Percentiles rank a stretch among this genome's conserved stretches.
These are phyloP conservation scores for Cherax destructor DNA, from an alignment of 1,140 invertebrate species.

Conservation along the genomic window DNA sequence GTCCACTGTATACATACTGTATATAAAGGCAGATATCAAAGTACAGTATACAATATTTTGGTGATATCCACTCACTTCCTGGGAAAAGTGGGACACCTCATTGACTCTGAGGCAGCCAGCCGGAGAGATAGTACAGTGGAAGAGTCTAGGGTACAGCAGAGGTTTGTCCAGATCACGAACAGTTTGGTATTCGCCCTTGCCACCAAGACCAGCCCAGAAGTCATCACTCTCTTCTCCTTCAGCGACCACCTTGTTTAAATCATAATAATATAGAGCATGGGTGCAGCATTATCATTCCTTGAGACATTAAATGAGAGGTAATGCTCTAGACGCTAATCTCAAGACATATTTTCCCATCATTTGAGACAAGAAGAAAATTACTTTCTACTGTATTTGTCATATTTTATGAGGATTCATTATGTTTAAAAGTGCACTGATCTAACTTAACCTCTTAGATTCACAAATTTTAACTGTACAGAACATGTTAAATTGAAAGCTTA, in stretches of 20 bases:
- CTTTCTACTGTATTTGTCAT: too few relatives aligned
- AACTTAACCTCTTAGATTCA: too few relatives aligned
- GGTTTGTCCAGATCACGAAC: slow-evolving; percentile 69
- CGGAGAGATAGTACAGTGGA: slow-evolving; percentile 71
- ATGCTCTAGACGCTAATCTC: too few relatives aligned
- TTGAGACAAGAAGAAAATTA: too few relatives aligned
- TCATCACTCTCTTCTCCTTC: slow-evolving; percentile 85
- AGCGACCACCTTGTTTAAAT: slow-evolving; percentile 75
- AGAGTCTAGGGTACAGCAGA: slow-evolving; percentile 69
- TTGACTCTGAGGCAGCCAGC: slow-evolving; percentile 74
- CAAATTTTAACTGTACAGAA: too few relatives aligned
- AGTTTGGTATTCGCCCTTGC: slow-evolving; percentile 73
- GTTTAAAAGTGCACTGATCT: too few relatives aligned
- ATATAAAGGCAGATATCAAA: too few relatives aligned
- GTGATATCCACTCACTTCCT: slow-evolving; percentile 73
- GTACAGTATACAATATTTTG: background rate
- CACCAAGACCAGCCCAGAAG: slow-evolving; percentile 86
- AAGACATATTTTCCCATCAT: too few relatives aligned
- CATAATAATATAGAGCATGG: background rate
- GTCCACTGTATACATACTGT: too few relatives aligned
- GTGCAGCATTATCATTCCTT: background rate
- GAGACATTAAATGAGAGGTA: too few relatives aligned
- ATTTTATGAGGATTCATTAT: too few relatives aligned
- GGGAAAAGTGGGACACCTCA: slow-evolving; percentile 74
- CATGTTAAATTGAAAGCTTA: too few relatives aligned